Base-by-base conservation (phyloP, 2,113 vertebrate species). In the Oncorhynchus masou region DNA sequence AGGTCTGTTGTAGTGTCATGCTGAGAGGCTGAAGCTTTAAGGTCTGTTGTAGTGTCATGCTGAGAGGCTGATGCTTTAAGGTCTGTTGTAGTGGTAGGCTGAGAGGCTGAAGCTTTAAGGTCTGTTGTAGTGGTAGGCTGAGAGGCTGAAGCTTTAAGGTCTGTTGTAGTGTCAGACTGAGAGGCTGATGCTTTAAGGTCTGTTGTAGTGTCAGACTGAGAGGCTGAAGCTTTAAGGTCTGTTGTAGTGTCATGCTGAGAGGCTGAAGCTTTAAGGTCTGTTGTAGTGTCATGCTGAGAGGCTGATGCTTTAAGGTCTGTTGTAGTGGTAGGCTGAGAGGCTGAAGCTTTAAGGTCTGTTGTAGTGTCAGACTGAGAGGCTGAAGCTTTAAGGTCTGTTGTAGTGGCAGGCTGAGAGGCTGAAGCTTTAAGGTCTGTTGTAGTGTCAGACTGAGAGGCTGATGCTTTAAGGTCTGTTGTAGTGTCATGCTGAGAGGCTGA, bases 1-100 rank as follows among this genome's bases (percentile, higher is more conserved):
- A 60, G 16, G 19, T 20, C 66, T 15, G 15, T 67, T 34, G 12
- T 31, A 29, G 27, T 31, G 19, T 68, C 27, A 19, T 2, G 1
- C 15, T 20, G 49, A 91, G 75, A 90, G 86, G 49, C 34, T 39
- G 34, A 39, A 0, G 1, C 34, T 39, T 39, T 39, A 39, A 60
- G 16, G 19, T 9, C 66, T 16, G 5, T 67, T 34, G 13, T 31
- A 19, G 27, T 31, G 8, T 68, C 29, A 19, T 1, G 2, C 15
- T 20, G 49, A 39, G 34, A 39, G 8, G 34, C 34, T 39, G 34
- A 39, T 0, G 7, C 34, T 39, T 39, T 8, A 39, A 60, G 16
- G 19, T 20, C 66, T 16, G 5, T 67, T 34, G 13, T 31, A 29
- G 27, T 31, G 19, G 39, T 16, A 19, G 0, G 6, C 15, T 20